Evolutionary conservation across 2,888 invertebrate genomes (phyloP).

Genomic region (Stenolophus ochropezus): DNA sequence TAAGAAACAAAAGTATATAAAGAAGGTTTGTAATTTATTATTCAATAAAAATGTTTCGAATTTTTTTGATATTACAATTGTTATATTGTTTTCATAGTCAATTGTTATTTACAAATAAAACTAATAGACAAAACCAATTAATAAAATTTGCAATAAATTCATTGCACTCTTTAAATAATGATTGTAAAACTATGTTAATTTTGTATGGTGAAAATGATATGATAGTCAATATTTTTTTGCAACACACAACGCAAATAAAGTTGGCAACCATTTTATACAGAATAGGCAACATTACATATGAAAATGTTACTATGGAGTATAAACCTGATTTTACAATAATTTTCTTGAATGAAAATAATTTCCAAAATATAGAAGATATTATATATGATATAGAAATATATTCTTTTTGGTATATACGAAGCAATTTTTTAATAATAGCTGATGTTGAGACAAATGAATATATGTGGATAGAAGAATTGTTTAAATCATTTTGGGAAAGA

Average conservation of each 20-base stretch:
- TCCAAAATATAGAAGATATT: not conserved
- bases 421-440: conserved; percentile 20
- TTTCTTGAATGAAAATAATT: conserved; percentile 19
- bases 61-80: not conserved
- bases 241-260: not conserved
- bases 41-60: not conserved
- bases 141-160: not conserved
- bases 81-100: not conserved
- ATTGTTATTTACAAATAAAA: not conserved
- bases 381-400: conserved; percentile 26
- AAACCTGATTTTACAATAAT: conserved; percentile 10
- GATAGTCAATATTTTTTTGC: not conserved
- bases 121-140: not conserved
- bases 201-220: conserved; percentile 14
- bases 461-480: not conserved
- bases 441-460: not conserved
- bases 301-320: not conserved
- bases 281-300: not conserved
- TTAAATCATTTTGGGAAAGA: conserved; percentile 12
- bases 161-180: not conserved
- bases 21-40: not conserved
- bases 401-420: conserved; percentile 2
- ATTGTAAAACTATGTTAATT: conserved; percentile 10
- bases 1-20: not conserved
- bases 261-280: not conserved